These are phyloP conservation scores for Micrasema longulum DNA, from an alignment of 1,140 invertebrate genomes.

Conservation along the genomic window DNA sequence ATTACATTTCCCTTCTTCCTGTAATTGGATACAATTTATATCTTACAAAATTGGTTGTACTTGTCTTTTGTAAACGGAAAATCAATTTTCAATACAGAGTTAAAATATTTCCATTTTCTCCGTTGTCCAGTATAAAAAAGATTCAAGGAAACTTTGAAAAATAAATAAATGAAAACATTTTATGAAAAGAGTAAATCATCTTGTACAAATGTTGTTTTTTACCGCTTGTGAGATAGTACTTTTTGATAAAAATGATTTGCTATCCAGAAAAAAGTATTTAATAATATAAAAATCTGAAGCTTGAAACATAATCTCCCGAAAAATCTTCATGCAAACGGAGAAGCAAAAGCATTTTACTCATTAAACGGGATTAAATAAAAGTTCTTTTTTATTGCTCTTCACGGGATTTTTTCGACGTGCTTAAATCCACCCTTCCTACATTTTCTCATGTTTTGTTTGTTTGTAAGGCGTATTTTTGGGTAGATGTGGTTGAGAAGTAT, in stretches of 20 bases:
- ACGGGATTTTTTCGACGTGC: too few relatives aligned
- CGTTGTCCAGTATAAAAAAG: too few relatives aligned
- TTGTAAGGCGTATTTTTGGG: not conserved
- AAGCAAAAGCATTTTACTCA: too few relatives aligned
- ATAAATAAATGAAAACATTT: too few relatives aligned
- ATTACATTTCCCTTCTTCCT: too few relatives aligned
- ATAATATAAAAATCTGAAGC: conserved; percentile 5
- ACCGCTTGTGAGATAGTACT: not conserved
- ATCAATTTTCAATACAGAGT: conserved; percentile 25
- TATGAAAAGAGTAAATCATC: too few relatives aligned
- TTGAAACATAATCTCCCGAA: conserved; percentile 11
- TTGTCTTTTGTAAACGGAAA: conserved; percentile 18
- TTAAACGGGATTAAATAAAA: too few relatives aligned
- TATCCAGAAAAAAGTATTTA: too few relatives aligned
- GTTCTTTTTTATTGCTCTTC: too few relatives aligned
- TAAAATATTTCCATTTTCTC: conserved; percentile 11
- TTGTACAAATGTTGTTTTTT: not conserved
- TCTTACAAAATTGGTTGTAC: conserved; percentile 9
- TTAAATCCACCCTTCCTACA: too few relatives aligned
- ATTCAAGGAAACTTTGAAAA: too few relatives aligned
- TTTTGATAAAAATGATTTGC: not conserved
- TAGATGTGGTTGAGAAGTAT: conserved; percentile 3
- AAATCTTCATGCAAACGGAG: not conserved
- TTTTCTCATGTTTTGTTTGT: too few relatives aligned
- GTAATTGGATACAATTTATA: conserved; percentile 23